phyloP scores from a whole-genome alignment of 2,113 vertebrate species.

The Gymnocephalus cernua region DNA sequence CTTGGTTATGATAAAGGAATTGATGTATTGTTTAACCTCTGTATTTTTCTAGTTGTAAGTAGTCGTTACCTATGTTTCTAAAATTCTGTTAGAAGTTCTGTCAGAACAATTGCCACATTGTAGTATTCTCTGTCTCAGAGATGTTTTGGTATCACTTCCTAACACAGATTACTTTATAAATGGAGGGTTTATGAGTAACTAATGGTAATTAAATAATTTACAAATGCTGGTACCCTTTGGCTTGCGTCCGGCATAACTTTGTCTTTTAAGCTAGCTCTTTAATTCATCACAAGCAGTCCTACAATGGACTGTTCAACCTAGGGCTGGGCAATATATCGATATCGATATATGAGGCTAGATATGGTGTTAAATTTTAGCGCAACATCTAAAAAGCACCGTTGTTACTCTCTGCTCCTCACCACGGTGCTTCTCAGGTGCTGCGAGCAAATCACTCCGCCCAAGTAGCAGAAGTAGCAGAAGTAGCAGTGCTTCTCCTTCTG shows the following conservation, averaged over 20 bases:
- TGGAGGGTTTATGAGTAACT: neutral
- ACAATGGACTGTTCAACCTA: neutral
- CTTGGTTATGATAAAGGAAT: neutral
- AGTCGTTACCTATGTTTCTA: neutral
- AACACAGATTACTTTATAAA: neutral
- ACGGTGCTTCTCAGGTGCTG: too few species aligned
- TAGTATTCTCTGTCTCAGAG: neutral
- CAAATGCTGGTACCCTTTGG: neutral
- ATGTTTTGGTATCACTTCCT: neutral
- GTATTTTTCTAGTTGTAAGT: neutral
- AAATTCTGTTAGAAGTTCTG: too few species aligned
- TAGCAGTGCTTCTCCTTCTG: too few species aligned
- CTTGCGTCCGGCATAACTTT: neutral
- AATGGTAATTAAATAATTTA: neutral
- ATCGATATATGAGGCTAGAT: too few species aligned
- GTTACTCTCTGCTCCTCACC: too few species aligned
- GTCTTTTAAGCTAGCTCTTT: neutral
- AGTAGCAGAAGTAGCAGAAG: too few species aligned
- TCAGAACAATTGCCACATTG: neutral
- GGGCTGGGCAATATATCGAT: too few species aligned
- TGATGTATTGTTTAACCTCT: neutral
- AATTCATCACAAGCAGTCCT: neutral
- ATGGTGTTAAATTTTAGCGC: too few species aligned
- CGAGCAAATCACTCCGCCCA: too few species aligned
- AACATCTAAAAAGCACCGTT: too few species aligned